phyloP scores from a whole-genome alignment of 92 coral and sea anemone genomes.

The Porites rus region DNA sequence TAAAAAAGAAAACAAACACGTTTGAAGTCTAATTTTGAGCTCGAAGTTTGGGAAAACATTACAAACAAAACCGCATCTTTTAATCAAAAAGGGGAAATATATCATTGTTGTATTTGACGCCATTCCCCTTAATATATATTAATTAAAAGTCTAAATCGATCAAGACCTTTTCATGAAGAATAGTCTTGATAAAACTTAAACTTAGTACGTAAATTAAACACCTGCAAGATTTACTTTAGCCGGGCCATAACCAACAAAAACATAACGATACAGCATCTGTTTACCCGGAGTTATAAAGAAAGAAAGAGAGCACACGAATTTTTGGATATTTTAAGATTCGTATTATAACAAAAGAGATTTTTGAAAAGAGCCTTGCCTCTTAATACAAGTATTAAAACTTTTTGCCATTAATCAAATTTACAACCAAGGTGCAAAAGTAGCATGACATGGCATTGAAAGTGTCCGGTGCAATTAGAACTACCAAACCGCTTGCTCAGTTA shows the following conservation, averaged over 20 bases:
- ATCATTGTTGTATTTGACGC: slow-evolving; percentile 16
- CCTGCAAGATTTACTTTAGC: no score
- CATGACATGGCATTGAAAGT: background rate
- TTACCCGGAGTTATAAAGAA: background rate
- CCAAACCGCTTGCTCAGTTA: background rate
- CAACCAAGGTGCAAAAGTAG: background rate
- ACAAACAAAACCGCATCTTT: background rate
- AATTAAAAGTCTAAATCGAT: background rate
- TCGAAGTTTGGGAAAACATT: background rate
- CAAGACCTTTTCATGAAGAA: background rate
- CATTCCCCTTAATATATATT: background rate
- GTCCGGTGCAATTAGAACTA: background rate
- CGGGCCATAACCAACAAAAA: background rate
- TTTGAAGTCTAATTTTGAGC: background rate
- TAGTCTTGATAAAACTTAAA: background rate
- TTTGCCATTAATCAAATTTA: slow-evolving; percentile 11
- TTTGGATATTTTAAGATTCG: background rate
- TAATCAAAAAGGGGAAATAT: slow-evolving; percentile 13
- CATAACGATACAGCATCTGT: background rate
- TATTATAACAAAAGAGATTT: background rate
- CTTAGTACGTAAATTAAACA: no score
- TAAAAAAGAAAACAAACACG: background rate
- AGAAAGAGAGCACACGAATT: background rate
- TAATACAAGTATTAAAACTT: background rate
- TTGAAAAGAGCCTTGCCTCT: background rate